Evolutionary conservation across 2,888 invertebrate genomes (phyloP), one percentile per base, ranked within the genome.

Genomic region (Microctonus aethiopoides): DNA sequence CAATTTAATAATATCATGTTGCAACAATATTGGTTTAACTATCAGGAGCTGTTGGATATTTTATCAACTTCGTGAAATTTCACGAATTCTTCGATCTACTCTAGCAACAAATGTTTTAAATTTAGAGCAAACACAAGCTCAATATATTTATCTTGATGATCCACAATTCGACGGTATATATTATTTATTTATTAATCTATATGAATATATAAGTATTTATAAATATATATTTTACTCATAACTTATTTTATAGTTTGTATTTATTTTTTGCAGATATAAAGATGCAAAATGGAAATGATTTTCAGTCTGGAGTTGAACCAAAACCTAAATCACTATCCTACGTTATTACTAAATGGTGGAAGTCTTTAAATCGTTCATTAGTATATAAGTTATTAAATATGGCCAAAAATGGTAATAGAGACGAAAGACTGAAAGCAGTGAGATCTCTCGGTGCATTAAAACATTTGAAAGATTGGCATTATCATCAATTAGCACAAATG

Each of bases 401-500:
- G 67, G 91, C 93, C 36, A 90, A 91, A 74, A 89, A 89, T 73
- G 92, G 92, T n/a, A 89, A 89, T 72, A 88, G 87, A 72, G 87
- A 89, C 66, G 90, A 92, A 74, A 89, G 92, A 9, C 87, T 89
- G 61, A 89, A 90, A 78, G 93, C 94, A 0, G 86, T 94, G 0
- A 88, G 90, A 63, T 90, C 91, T 71, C 87, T 94, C 16, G 91
- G 92, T 1, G 88, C 89, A 36, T 89, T 93, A 75, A 91, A 91
- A 81, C 89, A 91, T 80, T 89, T 93, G 16, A 91, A 91, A 85
- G 90, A 88, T 75, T 87, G 88, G 80, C 87, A 94, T 78, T 94
- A 91, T 81, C 87, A 89, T 64, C 91, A 93, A 79, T 89, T 96
- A 71, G 94, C 96, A 5, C 94, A 95, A 87, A 92, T 93, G 74